These are phyloP conservation scores for Cremastinae sp. DNA, from an alignment of 2,888 invertebrate genomes.

Conservation along the genomic window DNA sequence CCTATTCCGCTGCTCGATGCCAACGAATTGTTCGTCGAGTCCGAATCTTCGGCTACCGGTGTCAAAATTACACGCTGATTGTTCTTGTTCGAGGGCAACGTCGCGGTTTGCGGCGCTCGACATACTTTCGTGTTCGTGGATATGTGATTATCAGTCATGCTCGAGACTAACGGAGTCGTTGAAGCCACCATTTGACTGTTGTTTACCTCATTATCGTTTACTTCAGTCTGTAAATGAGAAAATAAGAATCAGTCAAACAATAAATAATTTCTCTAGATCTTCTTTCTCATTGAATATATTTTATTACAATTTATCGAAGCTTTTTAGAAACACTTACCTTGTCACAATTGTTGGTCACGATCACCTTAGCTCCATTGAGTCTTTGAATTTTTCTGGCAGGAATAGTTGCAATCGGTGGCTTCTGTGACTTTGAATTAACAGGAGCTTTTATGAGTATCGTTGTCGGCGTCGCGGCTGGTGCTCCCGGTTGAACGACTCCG, in stretches of 20 bases:
- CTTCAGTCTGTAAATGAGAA: conserved; percentile 73
- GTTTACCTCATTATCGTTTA: conserved; percentile 72
- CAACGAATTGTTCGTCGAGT: conserved; percentile 82
- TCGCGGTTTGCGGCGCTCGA: conserved; percentile 81
- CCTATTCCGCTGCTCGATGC: conserved; percentile 83
- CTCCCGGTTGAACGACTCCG: conserved; percentile 70
- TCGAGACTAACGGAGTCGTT: conserved; percentile 64
- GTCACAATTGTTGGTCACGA: conserved; percentile 78
- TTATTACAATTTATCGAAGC: too few relatives aligned
- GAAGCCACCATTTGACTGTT: conserved; percentile 71
- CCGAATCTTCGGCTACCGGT: conserved; percentile 80
- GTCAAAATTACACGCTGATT: conserved; percentile 73
- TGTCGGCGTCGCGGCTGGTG: conserved; percentile 73
- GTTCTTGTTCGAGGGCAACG: conserved; percentile 72
- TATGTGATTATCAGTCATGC: conserved; percentile 75
- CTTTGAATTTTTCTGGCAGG: conserved; percentile 78
- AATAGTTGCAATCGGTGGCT: conserved; percentile 76
- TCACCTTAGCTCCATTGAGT: conserved; percentile 78
- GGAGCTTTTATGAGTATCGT: conserved; percentile 71
- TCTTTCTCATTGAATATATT: neutral
- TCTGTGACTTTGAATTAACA: conserved; percentile 75
- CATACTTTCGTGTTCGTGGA: conserved; percentile 71
- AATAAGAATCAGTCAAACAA: conserved; percentile 12
- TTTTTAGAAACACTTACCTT: conserved; percentile 75
- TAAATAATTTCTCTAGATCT: neutral